Conservation (phyloP, 2,113 vertebrate genomes). For the Dasyprocta punctata region DNA sequence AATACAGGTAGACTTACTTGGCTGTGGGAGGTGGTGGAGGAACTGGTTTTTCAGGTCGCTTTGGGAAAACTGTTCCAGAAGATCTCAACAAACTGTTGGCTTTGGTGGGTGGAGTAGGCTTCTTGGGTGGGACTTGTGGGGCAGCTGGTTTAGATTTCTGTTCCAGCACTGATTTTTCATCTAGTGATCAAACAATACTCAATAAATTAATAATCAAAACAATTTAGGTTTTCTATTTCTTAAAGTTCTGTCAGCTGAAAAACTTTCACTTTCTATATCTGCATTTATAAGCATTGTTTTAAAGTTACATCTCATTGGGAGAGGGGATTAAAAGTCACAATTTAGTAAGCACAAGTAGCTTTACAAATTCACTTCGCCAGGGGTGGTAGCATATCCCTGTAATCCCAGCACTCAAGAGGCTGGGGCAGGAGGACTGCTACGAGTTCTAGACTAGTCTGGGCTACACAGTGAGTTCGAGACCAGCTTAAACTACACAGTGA, state of each 20-base stretch:
- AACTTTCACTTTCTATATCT: neutral
- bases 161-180: conserved; percentile 90
- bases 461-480: neutral
- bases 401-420: neutral
- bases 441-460: neutral
- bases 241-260: neutral
- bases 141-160: conserved; percentile 93
- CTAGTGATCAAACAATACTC: conserved; percentile 82
- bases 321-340: neutral
- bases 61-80: conserved; percentile 86
- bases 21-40: conserved; percentile 85
- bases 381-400: neutral
- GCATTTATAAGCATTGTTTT: neutral
- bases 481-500: neutral
- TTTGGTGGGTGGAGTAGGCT: conserved; percentile 92
- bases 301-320: neutral
- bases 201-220: neutral
- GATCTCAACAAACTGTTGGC: conserved; percentile 85
- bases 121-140: conserved; percentile 96
- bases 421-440: neutral
- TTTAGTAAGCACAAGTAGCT: neutral
- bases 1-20: conserved; percentile 87
- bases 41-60: conserved; percentile 93
- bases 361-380: neutral
- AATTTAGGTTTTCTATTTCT: conserved; percentile 7